Percentiles rank a stretch among this genome's conserved stretches.
Conservation (phyloP, 2,888 invertebrate genomes). For the Operophtera brumata region DNA sequence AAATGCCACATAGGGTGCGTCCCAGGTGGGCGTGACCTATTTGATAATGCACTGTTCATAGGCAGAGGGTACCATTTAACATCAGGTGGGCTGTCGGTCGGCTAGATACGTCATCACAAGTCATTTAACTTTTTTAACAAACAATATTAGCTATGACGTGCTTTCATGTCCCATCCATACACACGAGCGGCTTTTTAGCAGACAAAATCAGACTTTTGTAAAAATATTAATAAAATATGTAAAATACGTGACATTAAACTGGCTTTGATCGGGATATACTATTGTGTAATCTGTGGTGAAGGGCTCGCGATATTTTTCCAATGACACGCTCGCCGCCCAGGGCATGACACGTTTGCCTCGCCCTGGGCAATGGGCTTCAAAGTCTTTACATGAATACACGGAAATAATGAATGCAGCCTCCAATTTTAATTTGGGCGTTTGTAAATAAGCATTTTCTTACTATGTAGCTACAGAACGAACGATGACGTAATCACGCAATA, state of each 20-base stretch:
- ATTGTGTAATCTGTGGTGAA: constrained; percentile 1
- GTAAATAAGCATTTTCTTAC: not conserved
- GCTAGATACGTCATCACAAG: too few relatives aligned
- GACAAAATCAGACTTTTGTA: not conserved
- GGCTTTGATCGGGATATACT: constrained; percentile 1
- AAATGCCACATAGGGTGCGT: too few relatives aligned
- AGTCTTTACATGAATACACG: not conserved
- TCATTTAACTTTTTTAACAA: too few relatives aligned
- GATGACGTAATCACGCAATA: too few relatives aligned
- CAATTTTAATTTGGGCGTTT: not conserved
- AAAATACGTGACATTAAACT: not conserved
- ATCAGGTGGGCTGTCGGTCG: too few relatives aligned
- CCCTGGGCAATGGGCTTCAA: not conserved
- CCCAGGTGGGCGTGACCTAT: too few relatives aligned
- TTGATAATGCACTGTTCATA: too few relatives aligned
- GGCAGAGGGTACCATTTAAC: too few relatives aligned
- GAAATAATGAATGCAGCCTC: not conserved
- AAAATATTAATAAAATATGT: constrained; percentile 5
- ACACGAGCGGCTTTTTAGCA: not conserved
- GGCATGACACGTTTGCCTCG: too few relatives aligned
- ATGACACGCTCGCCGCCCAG: constrained; percentile 1
- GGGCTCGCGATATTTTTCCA: constrained; percentile 7
- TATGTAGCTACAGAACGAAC: too few relatives aligned
- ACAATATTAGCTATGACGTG: too few relatives aligned
- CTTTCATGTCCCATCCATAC: too few relatives aligned